phyloP scores from a whole-genome alignment of 2,888 invertebrate species.

The Pseudococcus viburni region DNA sequence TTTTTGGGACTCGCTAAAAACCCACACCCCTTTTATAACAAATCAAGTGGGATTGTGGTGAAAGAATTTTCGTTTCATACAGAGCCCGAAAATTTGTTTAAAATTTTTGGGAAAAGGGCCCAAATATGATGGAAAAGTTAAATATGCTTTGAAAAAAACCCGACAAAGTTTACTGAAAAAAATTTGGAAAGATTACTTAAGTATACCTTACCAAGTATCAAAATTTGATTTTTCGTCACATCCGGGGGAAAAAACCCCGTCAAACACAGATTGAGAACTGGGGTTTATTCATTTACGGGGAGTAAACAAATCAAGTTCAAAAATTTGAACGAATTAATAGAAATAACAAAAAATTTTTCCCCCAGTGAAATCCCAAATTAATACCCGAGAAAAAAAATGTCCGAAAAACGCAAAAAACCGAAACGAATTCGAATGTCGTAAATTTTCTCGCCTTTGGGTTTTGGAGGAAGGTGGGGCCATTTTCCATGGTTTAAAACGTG shows the following conservation, averaged over 20 bases:
- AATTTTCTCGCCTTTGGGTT: conserved; percentile 98
- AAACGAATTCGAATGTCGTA: conserved; percentile 78
- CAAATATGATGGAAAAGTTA: conserved; percentile 70
- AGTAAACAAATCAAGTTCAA: conserved; percentile 7
- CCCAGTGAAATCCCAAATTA: conserved; percentile 61
- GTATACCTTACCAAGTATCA: conserved; percentile 74
- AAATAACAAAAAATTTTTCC: conserved; percentile 63
- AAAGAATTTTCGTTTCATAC: conserved; percentile 80
- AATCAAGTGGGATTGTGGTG: conserved; percentile 89
- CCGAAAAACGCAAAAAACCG: background rate
- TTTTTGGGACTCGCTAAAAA: conserved; percentile 64
- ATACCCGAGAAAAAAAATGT: background rate
- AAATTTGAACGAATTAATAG: background rate
- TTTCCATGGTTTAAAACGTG: conserved; percentile 67
- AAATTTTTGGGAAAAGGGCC: conserved; percentile 68
- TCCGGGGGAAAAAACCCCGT: conserved; percentile 83
- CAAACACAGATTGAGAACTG: conserved; percentile 82
- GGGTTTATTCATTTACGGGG: conserved; percentile 78
- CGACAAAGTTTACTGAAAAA: conserved; percentile 72
- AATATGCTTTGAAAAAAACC: conserved; percentile 76
- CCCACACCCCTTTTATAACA: conserved; percentile 68
- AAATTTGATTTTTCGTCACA: conserved; percentile 82
- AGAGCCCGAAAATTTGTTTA: conserved; percentile 50
- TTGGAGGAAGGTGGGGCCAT: conserved; percentile 91
- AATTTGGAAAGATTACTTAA: conserved; percentile 77